These are phyloP conservation scores for Anabacerthia variegaticeps DNA, from an alignment of 2,797 vertebrate genomes.

Conservation along the genomic window DNA sequence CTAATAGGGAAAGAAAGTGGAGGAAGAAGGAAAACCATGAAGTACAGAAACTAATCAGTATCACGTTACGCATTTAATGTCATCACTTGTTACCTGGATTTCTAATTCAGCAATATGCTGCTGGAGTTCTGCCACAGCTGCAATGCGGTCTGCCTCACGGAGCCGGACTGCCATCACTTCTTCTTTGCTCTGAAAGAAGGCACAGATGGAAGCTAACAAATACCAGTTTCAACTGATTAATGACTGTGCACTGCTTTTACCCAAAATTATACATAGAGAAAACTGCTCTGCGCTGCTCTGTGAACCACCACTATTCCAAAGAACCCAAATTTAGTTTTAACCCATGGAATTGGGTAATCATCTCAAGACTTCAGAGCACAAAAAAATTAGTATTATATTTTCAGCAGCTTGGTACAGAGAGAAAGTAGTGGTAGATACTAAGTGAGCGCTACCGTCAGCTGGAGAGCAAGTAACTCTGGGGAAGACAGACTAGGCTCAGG, in stretches of 20 bases:
- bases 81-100: constrained; percentile 87
- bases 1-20: background rate
- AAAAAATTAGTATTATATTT: background rate
- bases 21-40: background rate
- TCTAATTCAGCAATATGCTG: constrained; percentile 97
- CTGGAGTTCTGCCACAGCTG: constrained; percentile 95
- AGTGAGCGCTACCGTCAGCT: background rate
- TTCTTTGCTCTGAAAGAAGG: constrained; percentile 88
- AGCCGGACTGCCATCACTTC: constrained; percentile 97
- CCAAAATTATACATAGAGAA: background rate
- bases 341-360: background rate
- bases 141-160: constrained; percentile 95
- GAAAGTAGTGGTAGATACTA: background rate
- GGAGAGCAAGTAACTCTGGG: background rate
- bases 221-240: background rate
- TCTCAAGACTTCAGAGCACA: background rate
- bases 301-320: background rate
- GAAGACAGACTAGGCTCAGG: background rate
- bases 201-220: background rate
- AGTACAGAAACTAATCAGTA: background rate
- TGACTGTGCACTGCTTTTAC: background rate
- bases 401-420: background rate
- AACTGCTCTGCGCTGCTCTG: background rate
- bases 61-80: background rate
- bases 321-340: background rate